Base-by-base conservation (phyloP, 2,888 invertebrate species). In the Limnephilus auricula region DNA sequence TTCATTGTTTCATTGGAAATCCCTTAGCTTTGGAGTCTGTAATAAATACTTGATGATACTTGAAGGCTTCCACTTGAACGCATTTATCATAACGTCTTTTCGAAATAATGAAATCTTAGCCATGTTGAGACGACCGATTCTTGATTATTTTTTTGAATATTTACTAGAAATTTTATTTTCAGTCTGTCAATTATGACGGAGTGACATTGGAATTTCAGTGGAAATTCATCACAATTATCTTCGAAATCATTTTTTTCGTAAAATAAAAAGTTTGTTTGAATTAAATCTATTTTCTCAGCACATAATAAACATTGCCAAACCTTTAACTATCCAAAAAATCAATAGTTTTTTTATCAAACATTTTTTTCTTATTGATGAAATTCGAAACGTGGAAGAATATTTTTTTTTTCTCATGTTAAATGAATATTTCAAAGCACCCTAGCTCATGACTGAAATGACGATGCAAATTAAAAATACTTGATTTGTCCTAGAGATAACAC, bases 1-100 rank as follows among this genome's bases (percentile, higher is more conserved):
- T 65, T 65, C 65, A 65, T 65, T 85, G 85, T 40, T 45, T 40
- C 85, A 40, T 40, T 40, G 85, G 15, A 40, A 40, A n/a, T n/a
- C 85, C 40, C 40, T 45, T 40, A 34, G 34, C 34, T 82, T 82
- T 10, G 34, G 32, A 82, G 25, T 15, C 34, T 32, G 6, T 5
- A 34, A 34, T 82, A 82, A 82, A 82, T 34, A 34, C 25, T 82
- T 82, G 10, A 82, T 82, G 25, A 25, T 25, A 25, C 34, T 15
- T 82, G 82, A 32, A 80, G 13, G 82, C 34, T 32, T 82, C 25
- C 5, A 65, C 65, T 65, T 18, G 9, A 25, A 65, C 9, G 25
- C 6, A 25, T 25, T 65, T 25, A n/a, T 65, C n/a, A 65, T 65
- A 65, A n/a, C 25, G 25, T 65, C 18, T 65, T 65, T 25, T 5